Evolutionary conservation across 2,888 invertebrate species (phyloP), one percentile per base, ranked within the genome.

Genomic region (Scaptomyza tumidula): DNA sequence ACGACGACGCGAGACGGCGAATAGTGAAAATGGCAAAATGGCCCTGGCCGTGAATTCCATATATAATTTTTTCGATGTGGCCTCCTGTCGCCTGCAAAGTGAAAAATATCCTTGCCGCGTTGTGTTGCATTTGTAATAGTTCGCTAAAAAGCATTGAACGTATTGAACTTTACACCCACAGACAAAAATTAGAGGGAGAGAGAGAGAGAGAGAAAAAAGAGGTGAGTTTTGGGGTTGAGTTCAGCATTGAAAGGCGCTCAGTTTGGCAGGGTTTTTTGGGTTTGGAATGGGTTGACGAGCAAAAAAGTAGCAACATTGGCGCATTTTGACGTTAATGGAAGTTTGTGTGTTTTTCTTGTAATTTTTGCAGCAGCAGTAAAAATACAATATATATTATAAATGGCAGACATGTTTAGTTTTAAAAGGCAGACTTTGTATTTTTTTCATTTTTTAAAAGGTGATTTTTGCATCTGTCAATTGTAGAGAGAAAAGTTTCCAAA

Each of bases 31-130:
- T 31, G 60, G 60, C 57, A 43, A 71, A 60, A 63, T 74, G 85
- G 65, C 84, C 86, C 76, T 85, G 85, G 85, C 85, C 88, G 80
- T 85, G 85, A 85, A 85, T 87, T 87, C 78, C 83, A 85, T 81
- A 79, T 79, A 82, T 88, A 88, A 82, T 88, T 75, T 88, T 75
- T 86, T 69, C 84, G 63, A 53, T 46, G 46, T 66, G 56, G 56
- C 68, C 53, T 52, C 68, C 54, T 54, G 56, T 56, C 55, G 52
- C 49, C 59, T 58, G 55, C 52, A 82, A 78, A 88, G 85, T 81
- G 82, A 85, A 87, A 88, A 84, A 84, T 88, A 86, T 86, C 80
- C 81, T 88, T 71, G 84, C 77, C 69, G 68, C 72, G 70, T 64
- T 72, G 86, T 77, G 74, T 71, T 82, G 86, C 77, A 86, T 83